Conservation (phyloP, 2,888 invertebrate genomes). For the Drosophila prostipennis region DNA sequence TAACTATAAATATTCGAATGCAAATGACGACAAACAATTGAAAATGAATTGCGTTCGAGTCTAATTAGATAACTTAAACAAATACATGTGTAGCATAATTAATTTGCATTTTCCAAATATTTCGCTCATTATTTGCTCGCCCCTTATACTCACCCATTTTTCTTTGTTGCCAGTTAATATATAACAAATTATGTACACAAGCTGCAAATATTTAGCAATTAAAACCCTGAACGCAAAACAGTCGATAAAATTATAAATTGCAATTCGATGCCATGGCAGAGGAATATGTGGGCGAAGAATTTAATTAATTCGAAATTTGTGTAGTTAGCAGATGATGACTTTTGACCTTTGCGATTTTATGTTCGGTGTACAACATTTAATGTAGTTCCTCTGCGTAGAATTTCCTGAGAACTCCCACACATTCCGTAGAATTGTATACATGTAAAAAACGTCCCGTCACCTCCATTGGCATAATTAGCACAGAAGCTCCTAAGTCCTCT, state of each 20-base stretch:
- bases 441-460: background rate
- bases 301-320: conserved; percentile 37
- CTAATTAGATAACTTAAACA: conserved; percentile 67
- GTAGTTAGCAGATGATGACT: conserved; percentile 7
- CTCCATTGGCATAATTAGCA: conserved; percentile 16
- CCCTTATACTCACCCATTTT: background rate
- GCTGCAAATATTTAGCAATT: conserved; percentile 66
- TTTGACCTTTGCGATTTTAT: background rate
- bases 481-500: conserved; percentile 19
- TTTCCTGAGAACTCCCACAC: background rate
- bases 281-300: conserved; percentile 12
- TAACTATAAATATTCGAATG: conserved; percentile 37
- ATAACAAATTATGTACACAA: conserved; percentile 35
- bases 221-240: conserved; percentile 21
- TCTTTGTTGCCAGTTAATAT: conserved; percentile 31
- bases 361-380: background rate
- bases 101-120: conserved; percentile 61
- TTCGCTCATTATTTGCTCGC: conserved; percentile 8
- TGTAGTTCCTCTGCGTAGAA: background rate
- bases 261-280: conserved; percentile 22
- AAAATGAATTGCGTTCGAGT: conserved; percentile 35
- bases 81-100: conserved; percentile 62
- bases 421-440: background rate
- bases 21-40: conserved; percentile 48
- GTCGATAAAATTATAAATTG: conserved; percentile 31